Evolutionary conservation across 2,888 invertebrate genomes (phyloP).

Genomic region (Drosophila maculinotata): DNA sequence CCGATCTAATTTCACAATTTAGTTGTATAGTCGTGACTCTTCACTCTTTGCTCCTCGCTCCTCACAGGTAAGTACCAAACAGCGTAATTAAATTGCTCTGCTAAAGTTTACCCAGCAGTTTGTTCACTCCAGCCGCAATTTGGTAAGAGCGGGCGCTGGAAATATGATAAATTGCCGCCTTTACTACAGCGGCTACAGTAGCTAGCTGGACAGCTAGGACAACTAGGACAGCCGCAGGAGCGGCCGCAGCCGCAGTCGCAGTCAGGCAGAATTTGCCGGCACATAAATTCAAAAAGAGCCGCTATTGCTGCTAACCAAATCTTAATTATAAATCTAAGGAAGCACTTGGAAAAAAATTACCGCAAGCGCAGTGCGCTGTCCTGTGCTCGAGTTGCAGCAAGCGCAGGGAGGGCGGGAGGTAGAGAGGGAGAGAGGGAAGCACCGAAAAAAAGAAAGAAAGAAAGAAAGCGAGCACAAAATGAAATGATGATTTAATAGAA

Average conservation of each 20-base stretch:
- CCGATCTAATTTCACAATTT: slow-evolving; percentile 2
- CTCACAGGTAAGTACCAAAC: slow-evolving; percentile 51
- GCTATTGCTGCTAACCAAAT: slow-evolving; percentile 83
- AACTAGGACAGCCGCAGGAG: slow-evolving; percentile 14
- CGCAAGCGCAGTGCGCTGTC: slow-evolving; percentile 73
- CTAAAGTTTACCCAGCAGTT: slow-evolving; percentile 43
- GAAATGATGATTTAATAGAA: slow-evolving; percentile 83
- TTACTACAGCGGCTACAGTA: slow-evolving; percentile 49
- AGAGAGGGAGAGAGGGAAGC: slow-evolving; percentile 23
- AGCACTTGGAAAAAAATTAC: slow-evolving; percentile 79
- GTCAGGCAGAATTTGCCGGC: slow-evolving; percentile 57
- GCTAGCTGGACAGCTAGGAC: slow-evolving; percentile 6
- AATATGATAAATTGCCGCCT: slow-evolving; percentile 75
- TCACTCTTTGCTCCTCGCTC: background rate
- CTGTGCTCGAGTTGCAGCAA: slow-evolving; percentile 22
- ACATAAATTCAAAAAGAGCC: slow-evolving; percentile 82
- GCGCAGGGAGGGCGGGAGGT: no score
- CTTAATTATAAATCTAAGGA: slow-evolving; percentile 84
- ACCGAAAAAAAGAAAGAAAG: slow-evolving; percentile 12
- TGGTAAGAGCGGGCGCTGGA: slow-evolving; percentile 46
- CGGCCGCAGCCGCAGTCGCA: slow-evolving; percentile 23
- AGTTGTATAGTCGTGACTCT: slow-evolving; percentile 3
- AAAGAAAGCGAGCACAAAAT: slow-evolving; percentile 51
- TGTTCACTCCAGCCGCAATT: slow-evolving; percentile 51
- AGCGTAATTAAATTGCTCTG: slow-evolving; percentile 68